Evolutionary conservation across 2,113 vertebrate genomes (phyloP), one percentile per base, ranked within the genome.

Genomic region (Verasper variegatus): DNA sequence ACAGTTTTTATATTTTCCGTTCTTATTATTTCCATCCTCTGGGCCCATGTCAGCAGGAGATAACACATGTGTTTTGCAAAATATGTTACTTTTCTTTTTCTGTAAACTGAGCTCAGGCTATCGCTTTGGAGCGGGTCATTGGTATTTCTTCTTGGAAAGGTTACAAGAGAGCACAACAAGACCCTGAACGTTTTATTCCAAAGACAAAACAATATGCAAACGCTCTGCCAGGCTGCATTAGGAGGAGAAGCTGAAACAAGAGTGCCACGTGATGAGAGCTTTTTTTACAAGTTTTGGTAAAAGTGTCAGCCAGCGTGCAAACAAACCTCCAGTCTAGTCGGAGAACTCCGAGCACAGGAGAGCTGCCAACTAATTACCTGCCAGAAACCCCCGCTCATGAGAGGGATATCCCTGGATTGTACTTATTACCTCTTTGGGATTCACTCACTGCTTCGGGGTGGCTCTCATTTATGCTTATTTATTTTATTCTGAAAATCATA

Each of bases 261-360:
- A 61, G 73, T 86, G 81, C 89, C 76, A 88, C 88, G 10, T 42
- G 12, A 84, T 52, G 42, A 83, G 72, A 78, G 79, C 84, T 89
- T 92, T 40, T 40, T 52, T 93, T 86, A 92, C 90, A 84, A 90
- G 91, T 74, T 89, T 88, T 79, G 81, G 78, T 66, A 75, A 80
- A 84, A 83, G 85, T 92, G 91, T 92, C 80, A 89, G 92, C 90
- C 90, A 90, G 85, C 65, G 51, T 81, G 76, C 76, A 90, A 83
- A 90, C 83, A 89, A 88, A 86, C 81, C 68, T 90, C 74, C 65
- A 37, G 75, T 90, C 78, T 77, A 89, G 83, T 90, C 90, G 81
- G 77, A 82, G 79, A 88, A 80, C 84, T 84, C 83, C 76, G 89
- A 90, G 82, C 78, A 68, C 73, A 78, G 57, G 11, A 83, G 79